Evolutionary conservation across 92 coral and sea anemone genomes (phyloP).

Genomic region (Blastomussa wellsi): DNA sequence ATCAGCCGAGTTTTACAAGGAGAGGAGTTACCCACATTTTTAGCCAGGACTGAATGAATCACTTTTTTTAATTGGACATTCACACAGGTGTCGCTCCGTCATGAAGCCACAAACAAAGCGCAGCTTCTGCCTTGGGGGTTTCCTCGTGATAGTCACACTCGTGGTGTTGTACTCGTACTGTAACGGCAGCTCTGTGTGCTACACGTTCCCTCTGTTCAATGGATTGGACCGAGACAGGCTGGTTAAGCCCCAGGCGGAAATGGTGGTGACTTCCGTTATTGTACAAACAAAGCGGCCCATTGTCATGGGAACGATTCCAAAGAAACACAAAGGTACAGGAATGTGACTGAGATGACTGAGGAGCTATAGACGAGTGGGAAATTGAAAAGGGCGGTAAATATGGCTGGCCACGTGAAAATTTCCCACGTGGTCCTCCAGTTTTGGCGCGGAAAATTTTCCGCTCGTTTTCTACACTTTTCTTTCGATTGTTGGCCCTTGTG

Average conservation of each 20-base stretch:
- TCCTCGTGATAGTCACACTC: constrained; percentile 68
- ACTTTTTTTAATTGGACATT: neutral
- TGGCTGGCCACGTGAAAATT: neutral
- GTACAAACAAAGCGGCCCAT: constrained; percentile 44
- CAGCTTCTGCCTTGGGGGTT: constrained; percentile 50
- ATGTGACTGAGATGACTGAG: neutral
- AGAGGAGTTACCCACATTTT: neutral
- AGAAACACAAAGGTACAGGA: constrained; percentile 9
- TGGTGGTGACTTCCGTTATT: constrained; percentile 68
- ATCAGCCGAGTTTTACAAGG: no score
- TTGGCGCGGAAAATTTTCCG: neutral
- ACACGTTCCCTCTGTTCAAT: constrained; percentile 82
- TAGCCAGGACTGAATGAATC: neutral
- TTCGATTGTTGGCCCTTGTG: no score
- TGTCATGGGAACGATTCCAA: constrained; percentile 1
- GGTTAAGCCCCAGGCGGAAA: constrained; percentile 36
- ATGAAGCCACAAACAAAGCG: constrained; percentile 80
- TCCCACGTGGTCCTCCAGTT: neutral
- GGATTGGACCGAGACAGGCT: constrained; percentile 56
- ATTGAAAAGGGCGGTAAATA: neutral
- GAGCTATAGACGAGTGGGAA: neutral
- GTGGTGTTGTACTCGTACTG: constrained; percentile 85
- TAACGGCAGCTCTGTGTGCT: constrained; percentile 77
- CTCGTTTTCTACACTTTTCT: no score
- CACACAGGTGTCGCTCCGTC: constrained; percentile 15